Evolutionary conservation across 2,797 vertebrate species (phyloP).

Genomic region (Ispidina lecontei): DNA sequence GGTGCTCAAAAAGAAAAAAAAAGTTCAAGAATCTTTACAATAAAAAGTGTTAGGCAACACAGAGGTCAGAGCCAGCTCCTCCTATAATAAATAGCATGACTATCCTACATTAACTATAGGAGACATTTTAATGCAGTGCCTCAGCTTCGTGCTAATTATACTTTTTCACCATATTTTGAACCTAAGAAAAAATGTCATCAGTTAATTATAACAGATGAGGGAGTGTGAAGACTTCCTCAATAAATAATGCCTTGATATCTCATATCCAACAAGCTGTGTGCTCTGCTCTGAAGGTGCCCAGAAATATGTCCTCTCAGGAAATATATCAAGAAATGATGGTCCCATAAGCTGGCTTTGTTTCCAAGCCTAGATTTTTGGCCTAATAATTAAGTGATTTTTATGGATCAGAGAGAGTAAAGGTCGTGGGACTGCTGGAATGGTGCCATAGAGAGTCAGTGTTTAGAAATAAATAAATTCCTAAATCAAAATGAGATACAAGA

Average conservation of each 20-base stretch:
- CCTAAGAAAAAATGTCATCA: conserved; percentile 64
- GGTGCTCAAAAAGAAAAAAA: conserved; percentile 63
- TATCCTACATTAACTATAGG: conserved; percentile 66
- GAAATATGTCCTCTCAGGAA: conserved; percentile 64
- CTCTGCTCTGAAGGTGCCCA: conserved; percentile 55
- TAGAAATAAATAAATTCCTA: conserved; percentile 58
- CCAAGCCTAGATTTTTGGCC: conserved; percentile 63
- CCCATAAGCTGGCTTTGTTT: conserved; percentile 61
- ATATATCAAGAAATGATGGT: conserved; percentile 61
- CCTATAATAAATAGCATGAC: conserved; percentile 64
- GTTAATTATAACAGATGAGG: conserved; percentile 71
- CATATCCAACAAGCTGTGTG: conserved; percentile 52
- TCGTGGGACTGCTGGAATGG: conserved; percentile 9
- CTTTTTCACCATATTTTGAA: conserved; percentile 71
- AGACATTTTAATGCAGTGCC: conserved; percentile 72
- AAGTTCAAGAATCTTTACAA: conserved; percentile 72
- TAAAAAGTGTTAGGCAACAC: conserved; percentile 72
- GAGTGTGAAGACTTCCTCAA: conserved; percentile 70
- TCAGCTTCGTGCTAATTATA: conserved; percentile 68
- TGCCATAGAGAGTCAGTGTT: conserved; percentile 21
- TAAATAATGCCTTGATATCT: conserved; percentile 70
- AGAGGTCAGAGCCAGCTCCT: conserved; percentile 62
- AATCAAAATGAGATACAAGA: conserved; percentile 30
- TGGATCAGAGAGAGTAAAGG: conserved; percentile 50
- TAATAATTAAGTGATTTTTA: conserved; percentile 70